Percentiles rank a stretch among this genome's conserved stretches.
Conservation (phyloP, 2,797 vertebrate species). For the Vultur gryphus region DNA sequence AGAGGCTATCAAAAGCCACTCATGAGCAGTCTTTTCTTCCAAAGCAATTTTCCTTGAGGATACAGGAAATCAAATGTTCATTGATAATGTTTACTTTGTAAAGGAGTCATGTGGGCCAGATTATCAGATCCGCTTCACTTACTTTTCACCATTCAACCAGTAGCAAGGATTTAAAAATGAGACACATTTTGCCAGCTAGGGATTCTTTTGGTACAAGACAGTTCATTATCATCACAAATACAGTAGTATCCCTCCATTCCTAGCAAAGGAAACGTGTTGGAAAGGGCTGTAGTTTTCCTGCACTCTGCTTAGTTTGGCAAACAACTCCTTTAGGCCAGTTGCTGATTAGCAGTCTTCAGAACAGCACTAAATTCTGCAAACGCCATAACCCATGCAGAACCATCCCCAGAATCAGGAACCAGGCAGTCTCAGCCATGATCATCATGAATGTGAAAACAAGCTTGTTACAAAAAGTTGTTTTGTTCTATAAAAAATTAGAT, state of each 20-base stretch:
- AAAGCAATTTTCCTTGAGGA: conserved; percentile 30
- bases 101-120: not conserved
- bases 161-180: not conserved
- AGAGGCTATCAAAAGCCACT: conserved; percentile 25
- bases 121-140: not conserved
- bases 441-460: not conserved
- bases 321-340: not conserved
- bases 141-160: not conserved
- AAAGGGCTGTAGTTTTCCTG: not conserved
- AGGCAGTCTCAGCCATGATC: not conserved
- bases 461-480: not conserved
- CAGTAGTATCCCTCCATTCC: not conserved
- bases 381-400: not conserved
- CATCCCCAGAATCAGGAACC: not conserved
- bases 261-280: not conserved
- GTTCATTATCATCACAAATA: not conserved
- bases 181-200: not conserved
- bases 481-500: not conserved
- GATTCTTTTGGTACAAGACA: not conserved
- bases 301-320: not conserved
- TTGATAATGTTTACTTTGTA: conserved; percentile 25
- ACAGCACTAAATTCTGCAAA: not conserved
- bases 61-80: conserved; percentile 38
- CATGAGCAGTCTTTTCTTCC: not conserved
- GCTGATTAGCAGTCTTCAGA: not conserved